These are phyloP conservation scores for Bovichtus diacanthus DNA, from an alignment of 2,797 vertebrate genomes.

Conservation along the genomic window DNA sequence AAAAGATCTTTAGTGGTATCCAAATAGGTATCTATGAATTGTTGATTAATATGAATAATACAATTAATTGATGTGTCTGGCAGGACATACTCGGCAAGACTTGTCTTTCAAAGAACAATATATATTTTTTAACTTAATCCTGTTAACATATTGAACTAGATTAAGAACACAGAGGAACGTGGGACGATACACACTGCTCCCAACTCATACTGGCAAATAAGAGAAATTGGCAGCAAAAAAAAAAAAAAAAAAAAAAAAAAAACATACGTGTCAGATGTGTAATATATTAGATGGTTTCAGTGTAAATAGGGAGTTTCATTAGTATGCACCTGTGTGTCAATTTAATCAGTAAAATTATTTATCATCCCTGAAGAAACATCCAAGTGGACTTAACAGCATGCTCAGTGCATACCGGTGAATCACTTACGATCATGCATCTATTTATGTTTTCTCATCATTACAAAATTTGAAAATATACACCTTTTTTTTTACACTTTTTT, in stretches of 20 bases:
- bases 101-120: no score
- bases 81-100: no score
- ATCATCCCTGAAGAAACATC: slow-evolving; percentile 8
- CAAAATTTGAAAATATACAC: slow-evolving; percentile 2
- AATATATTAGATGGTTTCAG: no score
- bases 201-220: background rate
- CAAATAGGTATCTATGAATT: background rate
- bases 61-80: background rate
- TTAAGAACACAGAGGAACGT: background rate
- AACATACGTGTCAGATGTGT: slow-evolving; percentile 5
- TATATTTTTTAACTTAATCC: no score
- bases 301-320: no score
- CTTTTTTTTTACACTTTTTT: no score
- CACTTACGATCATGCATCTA: slow-evolving; percentile 18
- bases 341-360: no score
- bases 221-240: background rate
- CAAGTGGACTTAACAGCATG: slow-evolving; percentile 8
- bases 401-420: slow-evolving; percentile 18
- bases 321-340: no score
- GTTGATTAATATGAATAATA: background rate
- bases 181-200: rapidly evolving
- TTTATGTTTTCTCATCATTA: slow-evolving; percentile 7
- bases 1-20: background rate
- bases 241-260: no score
- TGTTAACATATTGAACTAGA: background rate